Evolutionary conservation across 2,113 vertebrate species (phyloP).

Genomic region (Xenopus laevis): DNA sequence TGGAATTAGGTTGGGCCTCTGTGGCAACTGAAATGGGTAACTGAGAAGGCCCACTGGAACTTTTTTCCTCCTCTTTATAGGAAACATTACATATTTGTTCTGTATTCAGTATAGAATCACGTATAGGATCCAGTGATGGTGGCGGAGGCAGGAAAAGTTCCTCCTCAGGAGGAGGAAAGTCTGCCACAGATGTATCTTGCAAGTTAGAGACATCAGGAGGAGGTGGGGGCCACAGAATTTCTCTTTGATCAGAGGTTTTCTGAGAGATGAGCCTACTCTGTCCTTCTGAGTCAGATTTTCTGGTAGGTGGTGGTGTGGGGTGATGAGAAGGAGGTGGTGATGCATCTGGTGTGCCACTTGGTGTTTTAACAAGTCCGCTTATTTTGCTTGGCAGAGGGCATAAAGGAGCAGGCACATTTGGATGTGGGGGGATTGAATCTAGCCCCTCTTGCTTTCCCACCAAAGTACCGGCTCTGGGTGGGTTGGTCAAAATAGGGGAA

Average conservation of each 20-base stretch:
- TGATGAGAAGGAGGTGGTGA: conserved; percentile 82
- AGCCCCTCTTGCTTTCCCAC: conserved; percentile 52
- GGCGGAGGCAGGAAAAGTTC: conserved; percentile 59
- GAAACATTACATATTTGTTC: background rate
- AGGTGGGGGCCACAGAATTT: conserved; percentile 80
- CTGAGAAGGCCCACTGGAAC: background rate
- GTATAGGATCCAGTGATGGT: background rate
- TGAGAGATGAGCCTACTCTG: conserved; percentile 45
- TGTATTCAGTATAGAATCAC: background rate
- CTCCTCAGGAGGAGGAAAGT: conserved; percentile 82
- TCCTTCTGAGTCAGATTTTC: conserved; percentile 60
- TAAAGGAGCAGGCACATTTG: conserved; percentile 83
- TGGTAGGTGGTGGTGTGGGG: conserved; percentile 76
- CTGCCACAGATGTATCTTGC: conserved; percentile 70
- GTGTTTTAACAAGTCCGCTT: conserved; percentile 24
- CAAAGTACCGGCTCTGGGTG: conserved; percentile 25
- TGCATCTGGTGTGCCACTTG: conserved; percentile 67
- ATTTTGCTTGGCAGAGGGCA: conserved; percentile 76
- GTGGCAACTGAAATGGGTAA: background rate
- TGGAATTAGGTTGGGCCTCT: background rate
- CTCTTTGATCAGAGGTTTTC: conserved; percentile 42
- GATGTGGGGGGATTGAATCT: conserved; percentile 82
- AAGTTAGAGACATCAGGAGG: conserved; percentile 74
- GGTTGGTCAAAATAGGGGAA: conserved; percentile 10
- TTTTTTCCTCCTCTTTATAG: background rate